phyloP scores from a whole-genome alignment of 2,888 invertebrate genomes.

The Lobophora halterata region DNA sequence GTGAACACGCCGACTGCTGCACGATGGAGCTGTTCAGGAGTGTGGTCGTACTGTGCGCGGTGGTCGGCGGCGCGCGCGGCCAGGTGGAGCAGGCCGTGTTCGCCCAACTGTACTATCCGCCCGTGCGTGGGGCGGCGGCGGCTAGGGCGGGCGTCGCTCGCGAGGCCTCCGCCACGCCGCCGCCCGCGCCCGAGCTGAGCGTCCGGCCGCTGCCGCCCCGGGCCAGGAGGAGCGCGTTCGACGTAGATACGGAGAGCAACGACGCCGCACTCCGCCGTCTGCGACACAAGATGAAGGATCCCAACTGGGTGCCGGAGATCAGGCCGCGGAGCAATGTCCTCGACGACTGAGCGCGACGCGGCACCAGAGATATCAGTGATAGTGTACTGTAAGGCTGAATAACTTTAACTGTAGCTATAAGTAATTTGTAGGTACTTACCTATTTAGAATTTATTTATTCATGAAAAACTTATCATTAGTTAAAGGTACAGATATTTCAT shows the following conservation, averaged over 20 bases:
- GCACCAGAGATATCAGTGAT: background rate
- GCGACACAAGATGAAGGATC: constrained; percentile 24
- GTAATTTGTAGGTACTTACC: no score
- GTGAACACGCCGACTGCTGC: no score
- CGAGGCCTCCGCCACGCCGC: background rate
- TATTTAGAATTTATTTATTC: no score
- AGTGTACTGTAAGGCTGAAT: no score
- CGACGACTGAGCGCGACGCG: background rate
- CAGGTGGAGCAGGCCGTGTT: constrained; percentile 33
- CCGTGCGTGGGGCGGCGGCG: background rate
- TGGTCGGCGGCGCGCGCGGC: constrained; percentile 10
- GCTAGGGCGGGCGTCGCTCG: background rate
- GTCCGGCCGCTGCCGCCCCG: constrained; percentile 4
- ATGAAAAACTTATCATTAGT: no score
- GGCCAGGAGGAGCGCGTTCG: constrained; percentile 32
- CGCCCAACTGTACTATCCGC: constrained; percentile 32
- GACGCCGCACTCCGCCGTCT: constrained; percentile 25
- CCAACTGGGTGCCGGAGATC: constrained; percentile 37
- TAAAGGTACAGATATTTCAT: no score
- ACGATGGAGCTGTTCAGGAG: background rate
- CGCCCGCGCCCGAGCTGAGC: background rate
- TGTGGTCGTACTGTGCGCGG: constrained; percentile 1
- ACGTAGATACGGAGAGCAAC: constrained; percentile 29
- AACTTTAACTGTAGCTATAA: no score
- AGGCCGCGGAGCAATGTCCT: constrained; percentile 16